Percentiles rank a stretch among this genome's conserved stretches.
These are phyloP conservation scores for Kuschelorhynchus macadamiae DNA, from an alignment of 2,888 invertebrate species.

Conservation along the genomic window DNA sequence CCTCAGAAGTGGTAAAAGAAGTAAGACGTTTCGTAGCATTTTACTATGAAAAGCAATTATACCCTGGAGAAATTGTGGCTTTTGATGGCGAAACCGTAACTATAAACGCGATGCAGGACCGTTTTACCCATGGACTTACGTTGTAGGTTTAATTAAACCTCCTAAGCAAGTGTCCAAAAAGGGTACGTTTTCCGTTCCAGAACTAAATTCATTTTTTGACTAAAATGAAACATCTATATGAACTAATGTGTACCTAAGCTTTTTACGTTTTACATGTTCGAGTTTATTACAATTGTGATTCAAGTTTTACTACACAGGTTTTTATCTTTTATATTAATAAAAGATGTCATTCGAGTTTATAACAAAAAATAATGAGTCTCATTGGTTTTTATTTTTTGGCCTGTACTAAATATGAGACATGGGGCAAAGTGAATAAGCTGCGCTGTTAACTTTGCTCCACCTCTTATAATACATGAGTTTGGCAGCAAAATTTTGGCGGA, in stretches of 20 bases:
- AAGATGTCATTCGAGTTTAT: too few species aligned
- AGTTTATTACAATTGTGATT: too few species aligned
- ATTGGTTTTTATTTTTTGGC: not conserved
- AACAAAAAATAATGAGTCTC: too few species aligned
- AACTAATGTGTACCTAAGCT: too few species aligned
- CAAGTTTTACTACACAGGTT: too few species aligned
- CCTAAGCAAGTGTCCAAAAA: conserved; percentile 19
- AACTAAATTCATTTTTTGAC: not conserved
- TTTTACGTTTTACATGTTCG: conserved; percentile 8
- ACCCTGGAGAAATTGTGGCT: conserved; percentile 21
- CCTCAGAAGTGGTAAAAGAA: conserved; percentile 11
- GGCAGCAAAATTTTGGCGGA: conserved; percentile 6
- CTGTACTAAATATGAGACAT: not conserved
- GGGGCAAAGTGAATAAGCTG: conserved; percentile 3
- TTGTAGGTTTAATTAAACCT: conserved; percentile 15
- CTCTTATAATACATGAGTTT: conserved; percentile 9
- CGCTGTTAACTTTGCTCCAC: conserved; percentile 10
- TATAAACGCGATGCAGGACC: conserved; percentile 25
- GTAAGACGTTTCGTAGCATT: conserved; percentile 31
- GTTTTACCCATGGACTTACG: conserved; percentile 19
- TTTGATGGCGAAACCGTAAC: conserved; percentile 26
- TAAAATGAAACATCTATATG: not conserved
- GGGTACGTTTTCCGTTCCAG: too few species aligned
- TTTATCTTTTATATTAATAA: too few species aligned
- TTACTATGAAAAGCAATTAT: conserved; percentile 18